Evolutionary conservation across 2,797 vertebrate genomes (phyloP).

Genomic region (Allobates femoralis): DNA sequence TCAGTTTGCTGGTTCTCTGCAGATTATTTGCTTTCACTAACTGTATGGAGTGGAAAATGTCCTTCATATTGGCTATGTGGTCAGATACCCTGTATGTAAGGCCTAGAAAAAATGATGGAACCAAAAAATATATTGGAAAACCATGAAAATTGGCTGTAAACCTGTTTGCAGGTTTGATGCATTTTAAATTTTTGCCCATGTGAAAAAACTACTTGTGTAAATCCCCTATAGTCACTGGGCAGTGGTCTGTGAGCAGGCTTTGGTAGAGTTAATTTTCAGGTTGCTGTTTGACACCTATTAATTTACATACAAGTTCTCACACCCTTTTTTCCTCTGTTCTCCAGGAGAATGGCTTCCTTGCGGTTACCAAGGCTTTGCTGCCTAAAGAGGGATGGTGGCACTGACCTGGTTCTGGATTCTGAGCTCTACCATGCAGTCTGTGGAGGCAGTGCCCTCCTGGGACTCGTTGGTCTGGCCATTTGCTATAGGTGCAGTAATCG

Average conservation of each 20-base stretch:
- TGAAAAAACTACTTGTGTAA: too few species aligned
- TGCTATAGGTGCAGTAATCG: neutral
- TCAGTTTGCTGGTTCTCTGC: too few species aligned
- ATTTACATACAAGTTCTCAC: neutral
- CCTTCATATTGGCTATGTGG: too few species aligned
- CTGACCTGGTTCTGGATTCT: slow-evolving; percentile 25
- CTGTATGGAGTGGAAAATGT: too few species aligned
- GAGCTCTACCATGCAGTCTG: slow-evolving; percentile 11
- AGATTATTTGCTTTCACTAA: too few species aligned
- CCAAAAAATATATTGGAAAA: too few species aligned
- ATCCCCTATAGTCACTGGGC: neutral
- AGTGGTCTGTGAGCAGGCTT: neutral
- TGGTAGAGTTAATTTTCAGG: slow-evolving; percentile 9
- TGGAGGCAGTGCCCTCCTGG: slow-evolving; percentile 24
- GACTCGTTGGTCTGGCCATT: slow-evolving; percentile 15
- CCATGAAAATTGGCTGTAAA: too few species aligned
- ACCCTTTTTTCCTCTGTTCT: neutral
- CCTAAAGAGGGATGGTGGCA: slow-evolving; percentile 8
- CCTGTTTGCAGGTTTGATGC: too few species aligned
- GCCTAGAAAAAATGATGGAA: too few species aligned
- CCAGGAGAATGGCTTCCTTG: slow-evolving; percentile 39
- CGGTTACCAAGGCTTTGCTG: slow-evolving; percentile 45
- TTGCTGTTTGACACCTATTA: neutral
- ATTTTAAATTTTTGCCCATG: neutral
- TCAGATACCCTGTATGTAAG: too few species aligned